Evolutionary conservation across 1,140 invertebrate species (phyloP).

Genomic region (Myzus persicae): DNA sequence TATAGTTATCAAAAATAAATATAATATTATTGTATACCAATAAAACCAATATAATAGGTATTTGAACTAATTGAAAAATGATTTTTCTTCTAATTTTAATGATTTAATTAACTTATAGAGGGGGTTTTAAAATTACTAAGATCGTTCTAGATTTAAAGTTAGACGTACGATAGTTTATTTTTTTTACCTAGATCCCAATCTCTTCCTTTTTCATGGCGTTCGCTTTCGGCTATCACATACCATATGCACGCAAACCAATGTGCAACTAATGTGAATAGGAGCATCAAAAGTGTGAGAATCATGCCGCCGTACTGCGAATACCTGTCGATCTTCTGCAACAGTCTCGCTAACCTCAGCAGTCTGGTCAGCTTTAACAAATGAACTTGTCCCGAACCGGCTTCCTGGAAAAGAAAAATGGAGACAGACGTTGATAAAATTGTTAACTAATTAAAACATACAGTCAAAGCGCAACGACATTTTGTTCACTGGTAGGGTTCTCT

Average conservation of each 20-base stretch:
- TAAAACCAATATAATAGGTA: too few species aligned
- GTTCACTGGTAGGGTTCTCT: background rate
- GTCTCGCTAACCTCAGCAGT: conserved; percentile 85
- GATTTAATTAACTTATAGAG: background rate
- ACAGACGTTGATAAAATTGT: background rate
- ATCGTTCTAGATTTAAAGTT: background rate
- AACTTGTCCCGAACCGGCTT: conserved; percentile 79
- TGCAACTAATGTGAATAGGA: conserved; percentile 93
- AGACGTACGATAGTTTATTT: conserved; percentile 62
- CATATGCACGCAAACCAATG: conserved; percentile 99
- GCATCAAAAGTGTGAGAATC: conserved; percentile 94
- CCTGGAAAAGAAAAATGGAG: conserved; percentile 65
- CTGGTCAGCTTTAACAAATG: conserved; percentile 96
- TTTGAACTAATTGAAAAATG: background rate
- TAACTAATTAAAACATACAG: background rate
- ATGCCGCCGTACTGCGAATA: conserved; percentile 97
- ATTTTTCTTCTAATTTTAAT: background rate
- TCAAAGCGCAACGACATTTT: background rate
- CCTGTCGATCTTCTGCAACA: conserved; percentile 97
- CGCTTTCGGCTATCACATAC: conserved; percentile 95
- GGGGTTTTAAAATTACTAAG: background rate
- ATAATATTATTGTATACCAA: too few species aligned
- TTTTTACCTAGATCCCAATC: conserved; percentile 84
- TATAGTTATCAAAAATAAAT: background rate
- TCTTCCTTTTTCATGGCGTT: conserved; percentile 74